Conservation (phyloP, 2,113 vertebrate species). For the Phocoena phocoena region DNA sequence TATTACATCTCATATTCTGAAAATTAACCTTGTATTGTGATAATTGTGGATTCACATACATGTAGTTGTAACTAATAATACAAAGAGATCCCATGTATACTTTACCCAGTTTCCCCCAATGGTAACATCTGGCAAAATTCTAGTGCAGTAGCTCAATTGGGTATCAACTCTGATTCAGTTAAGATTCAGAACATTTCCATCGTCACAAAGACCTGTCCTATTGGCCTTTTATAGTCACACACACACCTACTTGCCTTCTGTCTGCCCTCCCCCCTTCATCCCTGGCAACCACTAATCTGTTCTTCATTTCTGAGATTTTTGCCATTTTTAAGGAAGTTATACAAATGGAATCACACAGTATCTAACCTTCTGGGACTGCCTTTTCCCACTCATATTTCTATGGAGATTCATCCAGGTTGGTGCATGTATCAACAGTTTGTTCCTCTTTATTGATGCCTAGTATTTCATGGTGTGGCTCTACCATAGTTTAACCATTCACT, state of each 20-base stretch:
- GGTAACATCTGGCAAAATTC: not conserved
- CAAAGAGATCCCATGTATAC: not conserved
- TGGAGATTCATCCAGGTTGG: not conserved
- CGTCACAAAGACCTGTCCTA: not conserved
- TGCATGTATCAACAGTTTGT: not conserved
- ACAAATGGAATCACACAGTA: not conserved
- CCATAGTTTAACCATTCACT: not conserved
- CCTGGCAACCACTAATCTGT: not conserved
- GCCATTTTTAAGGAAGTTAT: slow-evolving; percentile 12
- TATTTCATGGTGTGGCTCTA: not conserved
- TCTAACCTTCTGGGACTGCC: not conserved
- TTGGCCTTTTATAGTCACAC: not conserved
- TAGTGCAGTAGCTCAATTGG: not conserved
- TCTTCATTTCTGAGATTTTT: not conserved
- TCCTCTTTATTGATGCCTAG: not conserved
- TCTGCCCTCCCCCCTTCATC: not conserved
- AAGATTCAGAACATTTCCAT: not conserved
- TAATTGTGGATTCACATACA: not conserved
- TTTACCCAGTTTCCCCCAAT: not conserved
- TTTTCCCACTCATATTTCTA: not conserved
- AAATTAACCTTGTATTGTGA: not conserved
- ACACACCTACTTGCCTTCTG: not conserved
- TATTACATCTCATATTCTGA: not conserved
- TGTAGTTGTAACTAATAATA: not conserved
- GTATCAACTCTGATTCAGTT: not conserved